Evolutionary conservation across 1,140 invertebrate genomes (phyloP).

Genomic region (Lepidurus arcticus): DNA sequence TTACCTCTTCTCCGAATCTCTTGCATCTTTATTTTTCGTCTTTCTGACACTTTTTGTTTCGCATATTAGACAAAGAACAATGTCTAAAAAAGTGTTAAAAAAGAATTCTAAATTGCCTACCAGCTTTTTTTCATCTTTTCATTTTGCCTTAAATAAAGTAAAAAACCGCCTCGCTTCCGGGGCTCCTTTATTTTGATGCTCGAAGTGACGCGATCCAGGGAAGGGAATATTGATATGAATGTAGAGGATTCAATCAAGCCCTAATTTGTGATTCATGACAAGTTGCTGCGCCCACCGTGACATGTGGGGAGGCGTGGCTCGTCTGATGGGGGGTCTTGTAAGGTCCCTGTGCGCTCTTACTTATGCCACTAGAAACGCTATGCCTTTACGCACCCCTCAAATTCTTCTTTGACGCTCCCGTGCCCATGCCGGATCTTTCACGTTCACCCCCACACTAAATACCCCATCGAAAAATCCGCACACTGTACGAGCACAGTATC

Average conservation of each 20-base stretch:
- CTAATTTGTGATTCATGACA: constrained; percentile 22
- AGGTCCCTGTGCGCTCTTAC: constrained; percentile 11
- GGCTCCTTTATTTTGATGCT: background rate
- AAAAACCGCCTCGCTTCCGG: background rate
- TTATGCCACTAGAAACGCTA: constrained; percentile 12
- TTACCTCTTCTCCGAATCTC: background rate
- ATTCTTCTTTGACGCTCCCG: constrained; percentile 6
- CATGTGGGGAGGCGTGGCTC: constrained; percentile 11
- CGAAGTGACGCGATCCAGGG: background rate
- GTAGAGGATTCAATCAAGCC: constrained; percentile 17
- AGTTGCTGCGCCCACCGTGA: constrained; percentile 12
- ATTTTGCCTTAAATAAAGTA: background rate
- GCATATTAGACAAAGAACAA: background rate
- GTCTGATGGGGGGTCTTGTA: constrained; percentile 13
- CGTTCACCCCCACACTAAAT: constrained; percentile 18
- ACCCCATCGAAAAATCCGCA: background rate
- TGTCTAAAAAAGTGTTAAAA: background rate
- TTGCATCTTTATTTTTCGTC: background rate
- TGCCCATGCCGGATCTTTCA: background rate
- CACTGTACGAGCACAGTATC: background rate
- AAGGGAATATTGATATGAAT: constrained; percentile 15
- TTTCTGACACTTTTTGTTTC: background rate
- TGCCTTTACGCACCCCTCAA: background rate
- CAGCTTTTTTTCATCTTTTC: background rate
- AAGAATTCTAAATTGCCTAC: background rate